Evolutionary conservation across 1,140 invertebrate species (phyloP).

Genomic region (Drosophila rhopaloa): DNA sequence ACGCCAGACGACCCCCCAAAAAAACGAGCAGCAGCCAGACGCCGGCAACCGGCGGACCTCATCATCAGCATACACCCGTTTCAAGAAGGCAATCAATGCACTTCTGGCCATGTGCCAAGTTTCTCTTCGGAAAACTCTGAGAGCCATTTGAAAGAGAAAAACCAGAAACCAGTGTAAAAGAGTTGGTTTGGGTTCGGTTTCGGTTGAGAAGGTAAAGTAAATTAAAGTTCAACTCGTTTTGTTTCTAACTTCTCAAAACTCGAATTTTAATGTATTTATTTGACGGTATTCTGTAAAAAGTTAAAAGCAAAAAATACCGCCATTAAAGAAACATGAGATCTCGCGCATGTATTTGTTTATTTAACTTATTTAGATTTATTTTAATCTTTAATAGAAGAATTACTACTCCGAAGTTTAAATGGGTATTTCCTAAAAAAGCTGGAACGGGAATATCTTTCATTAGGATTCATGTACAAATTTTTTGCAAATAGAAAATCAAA

Average conservation of each 20-base stretch:
- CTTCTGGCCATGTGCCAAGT: slow-evolving; percentile 83
- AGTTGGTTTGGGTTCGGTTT: slow-evolving; percentile 12
- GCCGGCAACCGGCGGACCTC: slow-evolving; percentile 51
- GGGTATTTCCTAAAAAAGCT: too few species aligned
- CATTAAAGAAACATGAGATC: not conserved
- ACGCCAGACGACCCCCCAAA: slow-evolving; percentile 42
- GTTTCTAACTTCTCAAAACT: slow-evolving; percentile 2
- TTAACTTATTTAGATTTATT: too few species aligned
- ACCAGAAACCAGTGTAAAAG: slow-evolving; percentile 6
- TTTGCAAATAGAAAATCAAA: too few species aligned
- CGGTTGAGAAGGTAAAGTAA: slow-evolving; percentile 26
- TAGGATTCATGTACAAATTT: too few species aligned
- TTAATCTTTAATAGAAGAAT: too few species aligned
- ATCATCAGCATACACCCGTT: slow-evolving; percentile 43
- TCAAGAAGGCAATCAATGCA: slow-evolving; percentile 77
- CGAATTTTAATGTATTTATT: not conserved
- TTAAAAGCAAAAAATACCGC: too few species aligned
- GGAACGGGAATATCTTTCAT: too few species aligned
- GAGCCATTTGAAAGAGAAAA: slow-evolving; percentile 19
- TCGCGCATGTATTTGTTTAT: too few species aligned
- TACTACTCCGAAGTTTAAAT: too few species aligned
- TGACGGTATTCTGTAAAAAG: not conserved
- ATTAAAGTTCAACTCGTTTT: slow-evolving; percentile 11
- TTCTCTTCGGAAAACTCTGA: slow-evolving; percentile 59
- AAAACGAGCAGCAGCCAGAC: slow-evolving; percentile 68